These are phyloP conservation scores for Ashinkailepas kermadecensis DNA, from an alignment of 2,888 invertebrate genomes.

Conservation along the genomic window DNA sequence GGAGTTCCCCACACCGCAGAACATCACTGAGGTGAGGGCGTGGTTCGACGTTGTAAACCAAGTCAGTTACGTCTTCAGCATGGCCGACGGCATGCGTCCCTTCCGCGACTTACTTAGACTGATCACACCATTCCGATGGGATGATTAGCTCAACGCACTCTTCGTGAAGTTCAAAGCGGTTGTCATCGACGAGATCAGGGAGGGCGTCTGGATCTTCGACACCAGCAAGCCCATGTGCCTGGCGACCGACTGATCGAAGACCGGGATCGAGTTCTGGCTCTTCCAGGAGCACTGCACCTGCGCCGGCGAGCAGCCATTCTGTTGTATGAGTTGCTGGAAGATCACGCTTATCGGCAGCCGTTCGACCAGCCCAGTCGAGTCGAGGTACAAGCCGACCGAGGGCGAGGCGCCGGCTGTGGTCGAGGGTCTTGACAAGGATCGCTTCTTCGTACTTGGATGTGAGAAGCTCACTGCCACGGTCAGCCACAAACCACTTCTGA, in stretches of 20 bases:
- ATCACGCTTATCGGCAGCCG: conserved; percentile 23
- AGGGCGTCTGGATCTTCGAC: too few species aligned
- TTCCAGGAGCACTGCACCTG: conserved; percentile 25
- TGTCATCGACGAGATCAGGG: too few species aligned
- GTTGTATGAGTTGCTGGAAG: conserved; percentile 26
- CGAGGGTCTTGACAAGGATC: conserved; percentile 18
- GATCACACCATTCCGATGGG: neutral
- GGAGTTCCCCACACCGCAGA: neutral
- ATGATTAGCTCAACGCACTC: too few species aligned
- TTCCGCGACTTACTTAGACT: too few species aligned
- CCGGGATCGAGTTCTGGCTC: neutral
- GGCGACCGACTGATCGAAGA: neutral
- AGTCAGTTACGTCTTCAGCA: neutral
- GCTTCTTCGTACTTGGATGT: conserved; percentile 26
- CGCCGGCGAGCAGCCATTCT: conserved; percentile 15
- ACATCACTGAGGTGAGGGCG: neutral
- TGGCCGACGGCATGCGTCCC: too few species aligned
- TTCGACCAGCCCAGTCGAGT: neutral
- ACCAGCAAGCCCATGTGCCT: too few species aligned
- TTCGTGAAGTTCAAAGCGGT: too few species aligned
- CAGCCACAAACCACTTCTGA: conserved; percentile 27
- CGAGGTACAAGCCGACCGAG: conserved; percentile 24
- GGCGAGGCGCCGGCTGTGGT: conserved; percentile 26
- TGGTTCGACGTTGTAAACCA: neutral
- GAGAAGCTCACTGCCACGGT: conserved; percentile 24